Evolutionary conservation across 2,113 vertebrate species (phyloP), one percentile per base, ranked within the genome.

Genomic region (Herpetotheres cachinnans): DNA sequence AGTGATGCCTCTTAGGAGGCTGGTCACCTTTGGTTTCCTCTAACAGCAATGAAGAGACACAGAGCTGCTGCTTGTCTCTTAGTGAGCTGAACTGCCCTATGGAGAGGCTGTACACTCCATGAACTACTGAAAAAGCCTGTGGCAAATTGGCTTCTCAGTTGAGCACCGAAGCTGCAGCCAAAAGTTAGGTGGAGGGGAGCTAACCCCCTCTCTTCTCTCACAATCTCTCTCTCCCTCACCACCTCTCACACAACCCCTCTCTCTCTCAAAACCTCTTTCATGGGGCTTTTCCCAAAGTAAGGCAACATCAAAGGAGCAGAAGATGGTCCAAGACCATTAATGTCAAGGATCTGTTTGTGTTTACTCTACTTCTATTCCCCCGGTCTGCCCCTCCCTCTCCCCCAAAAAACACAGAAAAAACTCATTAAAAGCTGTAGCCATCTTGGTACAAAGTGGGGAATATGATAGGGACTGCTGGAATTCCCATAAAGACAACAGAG

Each of bases 121-220:
- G 26, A 87, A 66, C 34, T 66, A 36, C 32, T 32, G 46, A 24
- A 89, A 74, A 89, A 55, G 2, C 6, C 30, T 17, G 11, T 71
- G 47, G 29, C 8, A 83, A 81, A 61, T 9, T 42, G 2, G 4
- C 25, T 65, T 76, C 42, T 46, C 47, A 21, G 5, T 22, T 44
- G 19, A 11, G 11, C 16, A 44, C 4, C 22, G 40, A 40, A 76
- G 7, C 13, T 49, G 6, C 34, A 26, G 13, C 30, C 20, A 50
- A 29, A 84, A 42, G 26, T n/a, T 46, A 63, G 30, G 26, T 3
- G 0, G 24, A 61, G 9, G 2, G 8, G 0, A 3, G 6, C 32
- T 66, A 82, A 67, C 8, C 12, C 21, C 42, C 42, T 42, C 42
- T 42, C 42, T 42, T 42, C 42, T 42, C 42, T 42, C 14, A 42